phyloP scores from a whole-genome alignment of 2,888 invertebrate genomes.

The Sipunculus nudus region DNA sequence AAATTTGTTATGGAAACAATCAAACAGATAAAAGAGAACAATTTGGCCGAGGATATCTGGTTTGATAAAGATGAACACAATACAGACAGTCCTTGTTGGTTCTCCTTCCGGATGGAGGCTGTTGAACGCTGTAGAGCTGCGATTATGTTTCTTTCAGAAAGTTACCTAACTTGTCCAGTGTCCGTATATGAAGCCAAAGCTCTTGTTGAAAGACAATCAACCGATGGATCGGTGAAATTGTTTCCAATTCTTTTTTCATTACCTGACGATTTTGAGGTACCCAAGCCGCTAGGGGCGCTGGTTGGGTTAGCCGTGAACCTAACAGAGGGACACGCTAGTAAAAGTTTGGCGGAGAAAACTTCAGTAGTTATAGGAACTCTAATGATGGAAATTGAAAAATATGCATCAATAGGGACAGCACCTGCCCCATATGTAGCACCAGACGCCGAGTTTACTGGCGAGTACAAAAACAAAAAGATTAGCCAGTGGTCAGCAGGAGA shows the following conservation, averaged over 20 bases:
- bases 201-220: conserved; percentile 52
- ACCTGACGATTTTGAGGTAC: conserved; percentile 51
- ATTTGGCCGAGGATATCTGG: conserved; percentile 63
- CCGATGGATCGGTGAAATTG: conserved; percentile 49
- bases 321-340: conserved; percentile 42
- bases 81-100: conserved; percentile 63
- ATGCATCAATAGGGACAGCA: conserved; percentile 52
- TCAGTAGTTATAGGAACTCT: conserved; percentile 60
- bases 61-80: conserved; percentile 64
- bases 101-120: conserved; percentile 62
- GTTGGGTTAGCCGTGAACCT: conserved; percentile 45
- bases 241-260: conserved; percentile 53
- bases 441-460: conserved; percentile 58
- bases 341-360: conserved; percentile 59
- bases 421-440: conserved; percentile 46
- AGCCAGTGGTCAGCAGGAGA: conserved; percentile 60
- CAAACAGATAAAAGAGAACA: conserved; percentile 62
- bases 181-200: conserved; percentile 62
- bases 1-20: conserved; percentile 62
- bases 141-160: conserved; percentile 57
- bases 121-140: conserved; percentile 61
- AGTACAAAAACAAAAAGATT: conserved; percentile 59
- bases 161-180: conserved; percentile 60
- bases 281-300: conserved; percentile 46
- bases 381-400: conserved; percentile 60